phyloP scores from a whole-genome alignment of 2,797 vertebrate species.

The Pantherophis alleghaniensis region DNA sequence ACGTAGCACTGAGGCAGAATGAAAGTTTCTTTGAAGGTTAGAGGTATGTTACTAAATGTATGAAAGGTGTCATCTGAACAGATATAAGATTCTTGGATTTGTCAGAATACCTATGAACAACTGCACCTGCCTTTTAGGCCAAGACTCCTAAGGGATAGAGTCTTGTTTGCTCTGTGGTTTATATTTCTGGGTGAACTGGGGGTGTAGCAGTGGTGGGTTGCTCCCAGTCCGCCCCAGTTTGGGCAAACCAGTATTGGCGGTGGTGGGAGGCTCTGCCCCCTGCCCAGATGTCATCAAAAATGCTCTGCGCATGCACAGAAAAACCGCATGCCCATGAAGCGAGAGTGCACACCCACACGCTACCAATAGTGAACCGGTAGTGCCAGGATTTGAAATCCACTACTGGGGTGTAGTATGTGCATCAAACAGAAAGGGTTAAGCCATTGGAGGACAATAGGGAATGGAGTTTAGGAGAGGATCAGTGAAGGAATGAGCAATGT shows the following conservation, averaged over 20 bases:
- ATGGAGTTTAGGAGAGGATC: background rate
- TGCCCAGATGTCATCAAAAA: too few species aligned
- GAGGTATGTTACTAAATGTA: background rate
- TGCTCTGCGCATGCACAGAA: too few species aligned
- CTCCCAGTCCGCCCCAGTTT: too few species aligned
- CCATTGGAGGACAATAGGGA: background rate
- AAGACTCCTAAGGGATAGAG: background rate
- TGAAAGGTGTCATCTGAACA: background rate
- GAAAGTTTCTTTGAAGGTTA: background rate
- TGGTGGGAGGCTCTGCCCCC: too few species aligned
- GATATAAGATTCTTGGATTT: background rate
- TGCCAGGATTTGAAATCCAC: too few species aligned
- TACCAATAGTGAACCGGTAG: too few species aligned
- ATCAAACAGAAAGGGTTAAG: background rate
- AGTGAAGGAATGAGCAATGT: background rate
- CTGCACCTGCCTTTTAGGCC: background rate
- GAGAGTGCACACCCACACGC: too few species aligned
- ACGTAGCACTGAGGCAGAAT: background rate
- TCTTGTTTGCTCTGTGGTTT: background rate
- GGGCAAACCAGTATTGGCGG: too few species aligned
- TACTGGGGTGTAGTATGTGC: background rate
- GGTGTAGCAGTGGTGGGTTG: background rate
- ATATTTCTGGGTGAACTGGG: background rate
- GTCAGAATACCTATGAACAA: background rate
- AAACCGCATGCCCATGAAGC: too few species aligned